Conservation (phyloP, 1,140 invertebrate genomes). For the Saccostrea echinata region DNA sequence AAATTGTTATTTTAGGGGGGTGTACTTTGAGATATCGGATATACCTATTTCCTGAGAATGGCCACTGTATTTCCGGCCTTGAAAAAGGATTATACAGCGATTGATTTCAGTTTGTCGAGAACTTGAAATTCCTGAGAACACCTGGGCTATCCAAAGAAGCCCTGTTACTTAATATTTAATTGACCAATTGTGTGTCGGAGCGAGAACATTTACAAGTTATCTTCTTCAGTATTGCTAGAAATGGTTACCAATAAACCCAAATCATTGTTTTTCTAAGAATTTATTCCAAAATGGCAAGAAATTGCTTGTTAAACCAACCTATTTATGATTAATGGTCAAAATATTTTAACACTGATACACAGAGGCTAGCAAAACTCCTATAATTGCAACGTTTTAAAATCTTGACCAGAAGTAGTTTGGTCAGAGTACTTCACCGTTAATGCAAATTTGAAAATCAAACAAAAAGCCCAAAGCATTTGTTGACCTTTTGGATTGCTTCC, state of each 20-base stretch:
- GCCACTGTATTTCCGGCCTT: not conserved
- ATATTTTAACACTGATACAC: slow-evolving; percentile 28
- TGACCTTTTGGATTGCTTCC: not conserved
- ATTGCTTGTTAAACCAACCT: not conserved
- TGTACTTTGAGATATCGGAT: not conserved
- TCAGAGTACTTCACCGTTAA: not conserved
- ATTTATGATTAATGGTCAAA: slow-evolving; percentile 32
- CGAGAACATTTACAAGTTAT: not conserved
- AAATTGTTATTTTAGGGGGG: not conserved
- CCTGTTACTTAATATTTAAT: slow-evolving; percentile 32
- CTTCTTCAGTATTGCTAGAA: not conserved
- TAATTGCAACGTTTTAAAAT: not conserved
- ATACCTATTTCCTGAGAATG: not conserved
- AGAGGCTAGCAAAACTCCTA: not conserved
- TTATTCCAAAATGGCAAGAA: not conserved
- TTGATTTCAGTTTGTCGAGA: not conserved
- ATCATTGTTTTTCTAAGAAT: slow-evolving; percentile 17
- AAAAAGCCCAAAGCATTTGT: not conserved
- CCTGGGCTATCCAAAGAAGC: slow-evolving; percentile 27
- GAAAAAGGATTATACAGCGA: slow-evolving; percentile 12
- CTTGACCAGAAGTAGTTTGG: slow-evolving; percentile 27
- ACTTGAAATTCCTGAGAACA: slow-evolving; percentile 18
- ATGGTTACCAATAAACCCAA: not conserved
- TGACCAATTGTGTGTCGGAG: not conserved
- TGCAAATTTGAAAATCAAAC: slow-evolving; percentile 34